phyloP scores from a whole-genome alignment of 2,797 vertebrate genomes.

The Luscinia luscinia region DNA sequence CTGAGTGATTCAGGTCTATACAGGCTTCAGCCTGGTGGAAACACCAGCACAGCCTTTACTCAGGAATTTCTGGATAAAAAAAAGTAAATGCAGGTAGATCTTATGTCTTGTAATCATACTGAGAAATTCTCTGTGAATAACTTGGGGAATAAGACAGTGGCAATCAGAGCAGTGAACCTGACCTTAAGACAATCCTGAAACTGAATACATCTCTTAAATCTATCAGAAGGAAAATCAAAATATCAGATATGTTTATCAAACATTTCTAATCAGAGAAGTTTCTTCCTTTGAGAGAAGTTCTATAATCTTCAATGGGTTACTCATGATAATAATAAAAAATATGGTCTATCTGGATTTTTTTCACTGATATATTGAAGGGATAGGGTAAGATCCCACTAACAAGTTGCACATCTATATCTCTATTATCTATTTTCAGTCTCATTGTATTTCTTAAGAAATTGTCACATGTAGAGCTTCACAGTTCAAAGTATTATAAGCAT shows the following conservation, averaged over 20 bases:
- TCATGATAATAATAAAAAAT: not conserved
- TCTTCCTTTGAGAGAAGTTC: not conserved
- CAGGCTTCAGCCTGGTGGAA: not conserved
- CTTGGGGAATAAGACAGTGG: not conserved
- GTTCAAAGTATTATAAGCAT: constrained; percentile 39
- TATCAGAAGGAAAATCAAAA: not conserved
- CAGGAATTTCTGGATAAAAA: not conserved
- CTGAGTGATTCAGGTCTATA: not conserved
- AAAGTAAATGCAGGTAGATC: not conserved
- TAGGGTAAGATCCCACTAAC: not conserved
- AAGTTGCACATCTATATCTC: not conserved
- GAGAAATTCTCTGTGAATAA: not conserved
- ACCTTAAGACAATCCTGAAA: not conserved
- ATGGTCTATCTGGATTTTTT: not conserved
- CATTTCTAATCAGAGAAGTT: not conserved
- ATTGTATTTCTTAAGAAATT: constrained; percentile 37
- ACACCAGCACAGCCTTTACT: not conserved
- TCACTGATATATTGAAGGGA: not conserved
- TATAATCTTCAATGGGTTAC: not conserved
- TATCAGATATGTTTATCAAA: not conserved
- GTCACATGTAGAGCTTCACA: constrained; percentile 15
- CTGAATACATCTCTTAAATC: not conserved
- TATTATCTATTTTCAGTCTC: constrained; percentile 20
- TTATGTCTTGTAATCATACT: not conserved
- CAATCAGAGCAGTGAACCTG: not conserved